These are phyloP conservation scores for Peromyscus aztecus DNA, from an alignment of 2,797 vertebrate species.

Conservation along the genomic window DNA sequence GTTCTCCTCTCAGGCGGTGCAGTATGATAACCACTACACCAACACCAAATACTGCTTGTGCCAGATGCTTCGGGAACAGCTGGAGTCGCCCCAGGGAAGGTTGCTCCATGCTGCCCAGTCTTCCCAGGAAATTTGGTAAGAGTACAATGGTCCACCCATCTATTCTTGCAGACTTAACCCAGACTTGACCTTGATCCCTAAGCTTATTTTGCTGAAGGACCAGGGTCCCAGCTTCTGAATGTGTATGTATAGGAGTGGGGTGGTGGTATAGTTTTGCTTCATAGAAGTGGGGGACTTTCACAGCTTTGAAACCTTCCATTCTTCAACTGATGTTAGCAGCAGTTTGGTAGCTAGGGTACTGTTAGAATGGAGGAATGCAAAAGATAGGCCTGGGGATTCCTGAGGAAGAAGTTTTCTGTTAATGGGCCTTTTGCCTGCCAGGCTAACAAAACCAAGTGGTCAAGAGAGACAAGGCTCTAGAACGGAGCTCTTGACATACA, in stretches of 20 bases:
- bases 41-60: constrained; percentile 99
- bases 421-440: neutral
- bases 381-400: constrained; percentile 21
- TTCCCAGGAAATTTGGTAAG: constrained; percentile 94
- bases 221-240: constrained; percentile 9
- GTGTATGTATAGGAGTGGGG: neutral
- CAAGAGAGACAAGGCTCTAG: neutral
- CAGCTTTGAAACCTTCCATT: constrained; percentile 31
- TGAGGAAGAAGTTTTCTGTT: constrained; percentile 4
- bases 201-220: neutral
- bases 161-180: neutral
- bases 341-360: neutral
- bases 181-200: constrained; percentile 28
- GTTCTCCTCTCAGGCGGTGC: constrained; percentile 91
- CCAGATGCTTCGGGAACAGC: constrained; percentile 96
- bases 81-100: constrained; percentile 95
- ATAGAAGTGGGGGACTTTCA: neutral
- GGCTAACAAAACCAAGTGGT: neutral
- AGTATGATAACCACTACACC: constrained; percentile 96
- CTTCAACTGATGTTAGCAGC: neutral
- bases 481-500: neutral
- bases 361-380: constrained; percentile 5
- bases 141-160: neutral
- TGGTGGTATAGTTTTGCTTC: neutral
- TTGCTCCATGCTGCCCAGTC: constrained; percentile 95